Evolutionary conservation across 1,140 invertebrate genomes (phyloP), one percentile per base, ranked within the genome.

Genomic region (Maniola jurtina): DNA sequence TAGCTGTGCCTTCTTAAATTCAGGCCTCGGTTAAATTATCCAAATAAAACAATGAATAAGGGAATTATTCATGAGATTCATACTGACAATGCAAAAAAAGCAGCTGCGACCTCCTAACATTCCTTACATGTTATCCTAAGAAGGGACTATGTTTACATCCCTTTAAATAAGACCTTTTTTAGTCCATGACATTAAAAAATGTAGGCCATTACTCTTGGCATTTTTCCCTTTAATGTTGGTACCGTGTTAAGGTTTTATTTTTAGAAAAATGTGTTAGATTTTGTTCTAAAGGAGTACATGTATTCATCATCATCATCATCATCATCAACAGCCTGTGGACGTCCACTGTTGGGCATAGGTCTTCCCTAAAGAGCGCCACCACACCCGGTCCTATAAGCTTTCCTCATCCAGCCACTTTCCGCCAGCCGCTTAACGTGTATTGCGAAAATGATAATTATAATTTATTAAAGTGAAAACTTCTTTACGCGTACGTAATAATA

Each of bases 131-230:
- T 65, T 59, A 40, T 52, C 56, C 55, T 14, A 65, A 59, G 47
- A 59, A 59, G 42, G 47, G 45, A 34, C 57, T 47, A 42, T 59
- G 55, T 65, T 59, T 59, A 50, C 56, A 52, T 58, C 63, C 56
- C 63, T 65, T 59, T 59, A 58, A 63, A 57, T 57, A 57, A 55
- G 52, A 52, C 61, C 52, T 55, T 63, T 63, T 40, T 54, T 33
- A 55, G 38, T 55, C 52, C 56, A 42, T 48, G 42, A 48, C 56
- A 47, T 52, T 58, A 40, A 59, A 64, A 57, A 64, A 64, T 35
- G 38, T 25, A 40, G 13, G 52, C 55, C 42, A 64, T 64, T 64
- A 64, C 42, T 57, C 62, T 35, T 40, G 42, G 16, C 36, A 34
- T 62, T 54, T 54, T 50, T 40, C 15, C 15, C 16, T 9, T 34